Conservation (phyloP, 2,797 vertebrate species). For the Toxotes lorentzi region DNA sequence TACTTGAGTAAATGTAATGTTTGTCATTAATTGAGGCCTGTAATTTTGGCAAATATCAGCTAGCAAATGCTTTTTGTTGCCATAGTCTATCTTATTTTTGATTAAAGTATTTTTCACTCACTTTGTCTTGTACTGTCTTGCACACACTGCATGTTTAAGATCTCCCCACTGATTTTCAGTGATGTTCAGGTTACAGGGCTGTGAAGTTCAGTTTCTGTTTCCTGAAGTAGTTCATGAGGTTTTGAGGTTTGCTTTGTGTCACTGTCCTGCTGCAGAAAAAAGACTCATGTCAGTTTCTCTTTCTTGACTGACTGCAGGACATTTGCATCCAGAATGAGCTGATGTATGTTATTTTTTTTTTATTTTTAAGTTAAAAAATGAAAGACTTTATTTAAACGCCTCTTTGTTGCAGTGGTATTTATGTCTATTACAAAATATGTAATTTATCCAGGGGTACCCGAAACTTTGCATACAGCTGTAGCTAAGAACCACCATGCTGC, state of each 20-base stretch:
- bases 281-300: too few relatives aligned
- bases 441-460: neutral
- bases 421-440: neutral
- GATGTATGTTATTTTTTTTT: too few relatives aligned
- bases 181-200: too few relatives aligned
- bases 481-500: neutral
- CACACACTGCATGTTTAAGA: neutral
- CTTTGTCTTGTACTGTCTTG: neutral
- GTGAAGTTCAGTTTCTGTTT: neutral
- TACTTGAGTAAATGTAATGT: neutral
- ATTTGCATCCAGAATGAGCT: too few relatives aligned
- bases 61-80: neutral
- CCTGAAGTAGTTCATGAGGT: slow-evolving; percentile 11
- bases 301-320: too few relatives aligned
- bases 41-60: neutral
- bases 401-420: neutral
- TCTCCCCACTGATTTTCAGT: neutral
- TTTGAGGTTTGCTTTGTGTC: neutral
- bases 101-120: neutral
- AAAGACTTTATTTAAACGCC: too few relatives aligned
- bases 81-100: neutral
- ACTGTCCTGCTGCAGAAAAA: too few relatives aligned
- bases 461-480: neutral
- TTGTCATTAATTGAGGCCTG: neutral
- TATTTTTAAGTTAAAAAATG: too few relatives aligned